Evolutionary conservation across 2,797 vertebrate genomes (phyloP), one percentile per base, ranked within the genome.

Genomic region (Menidia menidia): DNA sequence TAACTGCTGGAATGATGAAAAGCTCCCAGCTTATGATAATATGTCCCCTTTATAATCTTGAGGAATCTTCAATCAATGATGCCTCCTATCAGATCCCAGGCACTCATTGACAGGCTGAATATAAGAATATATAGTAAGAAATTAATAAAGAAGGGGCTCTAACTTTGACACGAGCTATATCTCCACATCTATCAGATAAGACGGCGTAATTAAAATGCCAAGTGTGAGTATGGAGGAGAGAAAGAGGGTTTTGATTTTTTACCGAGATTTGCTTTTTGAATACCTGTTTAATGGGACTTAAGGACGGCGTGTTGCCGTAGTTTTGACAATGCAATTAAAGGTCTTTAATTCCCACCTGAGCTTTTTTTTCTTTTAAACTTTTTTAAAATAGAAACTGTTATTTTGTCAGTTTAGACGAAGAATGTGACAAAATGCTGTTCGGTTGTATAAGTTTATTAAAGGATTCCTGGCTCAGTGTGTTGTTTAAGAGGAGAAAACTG

Each of bases 141-240:
- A 91, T 89, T 90, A 94, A 94, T 94, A 94, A 93, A 93, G 91
- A 87, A 74, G 54, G 82, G 82, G 78, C 83, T 93, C 85, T 89
- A 90, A 93, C 90, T 90, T 88, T 92, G 91, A 92, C 89, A 79
- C 32, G 63, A 87, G 87, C 88, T 87, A 86, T 92, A 94, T 94
- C 93, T 90, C 77, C 84, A 87, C 87, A 94, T 94, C 93, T 87
- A 92, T 93, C 93, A 91, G 92, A 94, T 94, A 93, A 92, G 90
- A 72, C 78, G 77, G 83, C 84, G 89, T 94, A 94, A 95, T 95
- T 94, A 95, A 94, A 94, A 93, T 93, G 93, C 93, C 93, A 93
- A 83, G 78, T 84, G 76, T 88, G 81, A 88, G 82, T 82, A 77
- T 84, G 73, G 78, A 78, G 73, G 69, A 71, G 45, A 64, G 69